Conservation (phyloP, 2,888 invertebrate species). For the Cryptocheilus praepositus region DNA sequence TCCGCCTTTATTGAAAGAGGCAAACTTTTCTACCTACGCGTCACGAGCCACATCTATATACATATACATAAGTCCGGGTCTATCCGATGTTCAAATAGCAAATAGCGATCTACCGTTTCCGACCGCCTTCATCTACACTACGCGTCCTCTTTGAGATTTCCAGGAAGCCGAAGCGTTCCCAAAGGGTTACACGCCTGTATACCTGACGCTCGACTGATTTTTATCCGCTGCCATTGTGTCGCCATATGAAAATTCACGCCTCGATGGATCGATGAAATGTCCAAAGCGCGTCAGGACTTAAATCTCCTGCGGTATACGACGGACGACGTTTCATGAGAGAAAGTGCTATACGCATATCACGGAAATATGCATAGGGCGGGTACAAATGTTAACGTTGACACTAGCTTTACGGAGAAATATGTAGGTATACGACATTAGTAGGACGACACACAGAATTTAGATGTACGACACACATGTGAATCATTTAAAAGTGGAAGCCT, state of each 20-base stretch:
- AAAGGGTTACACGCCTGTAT: slow-evolving; percentile 6
- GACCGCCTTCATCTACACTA: slow-evolving; percentile 3
- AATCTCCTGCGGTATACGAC: no score
- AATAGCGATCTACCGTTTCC: slow-evolving; percentile 42
- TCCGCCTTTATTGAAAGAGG: slow-evolving; percentile 28
- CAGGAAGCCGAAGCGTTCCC: slow-evolving; percentile 7
- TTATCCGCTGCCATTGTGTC: slow-evolving; percentile 19
- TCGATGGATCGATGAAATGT: slow-evolving; percentile 44
- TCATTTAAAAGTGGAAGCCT: no score
- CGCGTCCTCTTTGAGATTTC: not conserved
- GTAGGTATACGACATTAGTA: no score
- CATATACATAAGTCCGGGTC: slow-evolving; percentile 34
- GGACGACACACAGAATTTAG: no score
- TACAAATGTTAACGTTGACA: no score
- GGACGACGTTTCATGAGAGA: no score
- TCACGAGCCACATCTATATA: slow-evolving; percentile 15
- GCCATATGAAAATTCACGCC: slow-evolving; percentile 53
- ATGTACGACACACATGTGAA: no score
- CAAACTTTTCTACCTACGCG: slow-evolving; percentile 29
- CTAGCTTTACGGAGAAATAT: no score
- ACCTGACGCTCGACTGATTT: slow-evolving; percentile 23
- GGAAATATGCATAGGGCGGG: no score
- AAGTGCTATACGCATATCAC: no score
- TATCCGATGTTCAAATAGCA: slow-evolving; percentile 39
- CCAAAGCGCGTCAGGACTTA: no score